A percentile compares a stretch with the other conserved stretches of the same genome.
Conservation (phyloP, 1,140 invertebrate species). For the Drosophila ercepeae region DNA sequence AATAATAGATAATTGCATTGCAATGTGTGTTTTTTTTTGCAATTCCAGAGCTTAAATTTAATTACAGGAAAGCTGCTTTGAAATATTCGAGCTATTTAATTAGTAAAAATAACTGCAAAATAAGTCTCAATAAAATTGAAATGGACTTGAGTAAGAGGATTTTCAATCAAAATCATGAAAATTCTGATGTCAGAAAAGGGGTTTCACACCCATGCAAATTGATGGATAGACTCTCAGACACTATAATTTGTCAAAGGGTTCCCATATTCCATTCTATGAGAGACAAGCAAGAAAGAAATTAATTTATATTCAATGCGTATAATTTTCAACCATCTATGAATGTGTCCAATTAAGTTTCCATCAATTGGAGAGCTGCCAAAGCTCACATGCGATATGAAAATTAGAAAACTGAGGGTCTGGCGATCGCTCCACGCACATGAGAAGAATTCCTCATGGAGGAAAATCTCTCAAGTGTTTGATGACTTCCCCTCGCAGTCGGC, state of each 20-base stretch:
- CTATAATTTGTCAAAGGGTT: conserved; percentile 20
- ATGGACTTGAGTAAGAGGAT: neutral
- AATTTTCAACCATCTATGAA: conserved; percentile 7
- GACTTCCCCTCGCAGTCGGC: conserved; percentile 21
- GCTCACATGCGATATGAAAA: conserved; percentile 47
- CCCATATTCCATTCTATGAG: neutral
- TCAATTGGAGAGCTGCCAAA: conserved; percentile 17
- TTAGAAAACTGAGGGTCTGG: conserved; percentile 8
- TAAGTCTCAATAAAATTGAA: conserved; percentile 2
- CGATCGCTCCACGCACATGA: conserved; percentile 25
- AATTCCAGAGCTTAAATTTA: neutral
- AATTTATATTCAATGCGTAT: conserved; percentile 20
- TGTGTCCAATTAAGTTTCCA: conserved; percentile 28
- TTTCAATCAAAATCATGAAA: neutral
- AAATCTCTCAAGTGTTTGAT: conserved; percentile 65
- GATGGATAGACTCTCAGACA: conserved; percentile 10
- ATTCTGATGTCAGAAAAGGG: neutral
- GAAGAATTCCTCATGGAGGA: conserved; percentile 30
- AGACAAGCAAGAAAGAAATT: conserved; percentile 3
- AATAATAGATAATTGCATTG: conserved; percentile 1
- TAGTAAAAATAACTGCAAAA: neutral
- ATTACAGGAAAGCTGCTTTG: neutral
- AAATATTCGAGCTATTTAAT: neutral
- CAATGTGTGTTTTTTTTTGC: conserved; percentile 1
- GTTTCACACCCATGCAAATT: conserved; percentile 15